Conservation (phyloP, 2,888 invertebrate species). For the Phyto melanocephala region DNA sequence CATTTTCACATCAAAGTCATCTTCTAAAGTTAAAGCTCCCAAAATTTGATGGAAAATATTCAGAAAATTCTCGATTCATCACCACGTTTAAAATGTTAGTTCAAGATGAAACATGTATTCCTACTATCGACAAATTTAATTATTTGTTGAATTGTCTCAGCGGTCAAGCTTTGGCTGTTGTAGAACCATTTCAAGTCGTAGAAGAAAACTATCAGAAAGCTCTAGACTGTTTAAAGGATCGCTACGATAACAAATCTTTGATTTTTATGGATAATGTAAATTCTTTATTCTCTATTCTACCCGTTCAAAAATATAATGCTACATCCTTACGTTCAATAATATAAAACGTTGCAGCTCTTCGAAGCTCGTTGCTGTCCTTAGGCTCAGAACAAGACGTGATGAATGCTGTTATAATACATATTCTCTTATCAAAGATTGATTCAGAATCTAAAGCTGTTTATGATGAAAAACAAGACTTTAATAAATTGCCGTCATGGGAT, state of each 20-base stretch:
- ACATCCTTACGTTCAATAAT: background rate
- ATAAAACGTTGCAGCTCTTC: background rate
- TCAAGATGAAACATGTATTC: background rate
- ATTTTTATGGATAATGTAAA: background rate
- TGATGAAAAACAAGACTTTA: slow-evolving; percentile 1
- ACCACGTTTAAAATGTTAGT: background rate
- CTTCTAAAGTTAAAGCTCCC: slow-evolving; percentile 5
- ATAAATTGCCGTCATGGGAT: background rate
- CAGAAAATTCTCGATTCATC: slow-evolving; percentile 10
- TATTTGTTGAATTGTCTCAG: slow-evolving; percentile 18
- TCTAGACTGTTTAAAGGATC: background rate
- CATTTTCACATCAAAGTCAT: slow-evolving; percentile 8
- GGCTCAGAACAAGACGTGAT: background rate
- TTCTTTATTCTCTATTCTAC: background rate
- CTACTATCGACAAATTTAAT: slow-evolving; percentile 24
- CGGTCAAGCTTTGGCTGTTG: slow-evolving; percentile 24
- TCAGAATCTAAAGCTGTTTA: background rate
- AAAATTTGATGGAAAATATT: slow-evolving; percentile 10
- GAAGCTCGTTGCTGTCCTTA: background rate
- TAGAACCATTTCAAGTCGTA: slow-evolving; percentile 15
- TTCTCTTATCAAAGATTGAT: background rate
- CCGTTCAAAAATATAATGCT: background rate
- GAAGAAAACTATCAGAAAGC: slow-evolving; percentile 38
- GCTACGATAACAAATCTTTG: slow-evolving; percentile 12
- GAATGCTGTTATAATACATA: background rate